These are phyloP conservation scores for Leiothrix lutea DNA, from an alignment of 2,113 vertebrate genomes.

Conservation along the genomic window DNA sequence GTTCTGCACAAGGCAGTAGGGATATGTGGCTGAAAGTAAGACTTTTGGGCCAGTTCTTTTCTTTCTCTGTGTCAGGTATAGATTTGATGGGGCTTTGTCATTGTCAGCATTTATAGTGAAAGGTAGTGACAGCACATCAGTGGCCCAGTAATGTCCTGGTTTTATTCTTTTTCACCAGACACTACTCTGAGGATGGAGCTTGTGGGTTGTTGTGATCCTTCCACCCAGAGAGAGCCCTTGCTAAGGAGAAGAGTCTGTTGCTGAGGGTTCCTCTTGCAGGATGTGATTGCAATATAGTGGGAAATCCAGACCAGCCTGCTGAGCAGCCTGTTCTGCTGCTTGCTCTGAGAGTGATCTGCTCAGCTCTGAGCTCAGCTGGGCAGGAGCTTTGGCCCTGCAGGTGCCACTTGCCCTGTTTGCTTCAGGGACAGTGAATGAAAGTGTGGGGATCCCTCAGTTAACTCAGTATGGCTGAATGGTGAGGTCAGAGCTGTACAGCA, in stretches of 20 bases:
- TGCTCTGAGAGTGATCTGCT: background rate
- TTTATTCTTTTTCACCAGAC: background rate
- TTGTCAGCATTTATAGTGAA: background rate
- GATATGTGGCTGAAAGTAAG: background rate
- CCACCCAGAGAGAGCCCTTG: background rate
- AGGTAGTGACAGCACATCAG: background rate
- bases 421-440: background rate
- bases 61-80: background rate
- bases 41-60: background rate
- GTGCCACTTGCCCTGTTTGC: background rate
- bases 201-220: background rate
- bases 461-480: background rate
- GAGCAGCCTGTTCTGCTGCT: background rate
- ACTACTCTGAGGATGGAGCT: background rate
- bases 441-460: background rate
- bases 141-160: background rate
- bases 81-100: background rate
- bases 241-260: background rate
- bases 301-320: constrained; percentile 33
- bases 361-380: background rate
- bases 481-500: background rate
- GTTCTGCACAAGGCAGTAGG: background rate
- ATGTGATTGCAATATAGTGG: background rate
- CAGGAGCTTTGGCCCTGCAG: background rate
- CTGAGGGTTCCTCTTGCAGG: background rate